phyloP scores from a whole-genome alignment of 2,113 vertebrate species.

The Isurus oxyrinchus region DNA sequence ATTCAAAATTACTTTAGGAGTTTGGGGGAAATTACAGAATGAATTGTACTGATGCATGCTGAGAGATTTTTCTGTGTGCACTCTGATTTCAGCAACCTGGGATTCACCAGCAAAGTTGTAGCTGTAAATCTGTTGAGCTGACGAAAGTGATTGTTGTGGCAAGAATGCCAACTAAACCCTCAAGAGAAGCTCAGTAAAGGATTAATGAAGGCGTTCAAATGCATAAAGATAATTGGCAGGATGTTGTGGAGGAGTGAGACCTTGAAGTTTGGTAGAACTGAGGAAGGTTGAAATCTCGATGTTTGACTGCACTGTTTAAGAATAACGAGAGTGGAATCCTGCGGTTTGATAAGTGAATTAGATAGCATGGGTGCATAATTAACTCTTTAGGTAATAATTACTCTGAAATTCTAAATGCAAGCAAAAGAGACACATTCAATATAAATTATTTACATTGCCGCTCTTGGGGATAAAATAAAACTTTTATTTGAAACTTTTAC shows the following conservation, averaged over 20 bases:
- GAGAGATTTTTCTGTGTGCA: background rate
- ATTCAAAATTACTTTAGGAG: background rate
- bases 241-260: background rate
- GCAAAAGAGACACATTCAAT: background rate
- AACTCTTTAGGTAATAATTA: background rate
- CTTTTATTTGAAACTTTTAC: background rate
- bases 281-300: background rate
- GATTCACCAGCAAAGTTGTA: background rate
- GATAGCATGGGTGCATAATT: background rate
- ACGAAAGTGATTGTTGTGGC: background rate
- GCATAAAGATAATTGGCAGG: background rate
- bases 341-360: background rate
- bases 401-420: background rate
- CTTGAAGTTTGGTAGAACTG: background rate
- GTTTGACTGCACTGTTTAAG: background rate
- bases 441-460: background rate
- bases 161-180: background rate
- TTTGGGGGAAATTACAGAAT: background rate
- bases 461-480: background rate
- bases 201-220: slow-evolving; percentile 12
- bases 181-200: background rate
- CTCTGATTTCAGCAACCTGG: background rate
- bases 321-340: background rate
- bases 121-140: background rate
- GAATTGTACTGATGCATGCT: background rate